phyloP scores from a whole-genome alignment of 1,140 invertebrate species.

The Brachionus paranguensis region DNA sequence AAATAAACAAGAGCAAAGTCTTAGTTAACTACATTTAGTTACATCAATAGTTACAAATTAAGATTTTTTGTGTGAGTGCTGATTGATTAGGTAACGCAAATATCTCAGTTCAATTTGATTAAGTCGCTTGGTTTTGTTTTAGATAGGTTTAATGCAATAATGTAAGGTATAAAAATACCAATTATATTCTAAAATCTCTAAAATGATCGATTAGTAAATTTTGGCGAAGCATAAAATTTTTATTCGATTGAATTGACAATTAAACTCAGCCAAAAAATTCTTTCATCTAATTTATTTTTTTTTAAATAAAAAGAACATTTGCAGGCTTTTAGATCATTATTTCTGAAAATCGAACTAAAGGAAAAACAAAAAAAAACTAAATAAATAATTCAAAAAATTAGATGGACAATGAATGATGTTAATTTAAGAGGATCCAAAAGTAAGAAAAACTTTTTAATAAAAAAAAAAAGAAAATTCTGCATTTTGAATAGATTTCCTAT shows the following conservation, averaged over 20 bases:
- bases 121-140: not conserved
- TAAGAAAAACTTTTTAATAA: too few relatives aligned
- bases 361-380: too few relatives aligned
- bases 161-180: not conserved
- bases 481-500: not conserved
- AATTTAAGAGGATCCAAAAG: too few relatives aligned
- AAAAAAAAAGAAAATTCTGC: not conserved
- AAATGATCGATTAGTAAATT: not conserved
- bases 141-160: not conserved
- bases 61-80: not conserved
- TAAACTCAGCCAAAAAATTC: not conserved
- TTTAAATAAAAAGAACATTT: not conserved
- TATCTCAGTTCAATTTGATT: not conserved
- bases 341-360: too few relatives aligned
- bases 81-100: not conserved
- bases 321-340: not conserved
- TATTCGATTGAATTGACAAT: not conserved
- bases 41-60: not conserved
- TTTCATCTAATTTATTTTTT: not conserved
- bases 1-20: not conserved
- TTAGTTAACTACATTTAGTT: not conserved
- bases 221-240: not conserved
- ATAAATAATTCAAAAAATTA: too few relatives aligned
- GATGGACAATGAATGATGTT: too few relatives aligned
- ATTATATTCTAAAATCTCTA: not conserved